Base-by-base conservation (phyloP, 2,888 invertebrate genomes). In the Sussaba pulchella region DNA sequence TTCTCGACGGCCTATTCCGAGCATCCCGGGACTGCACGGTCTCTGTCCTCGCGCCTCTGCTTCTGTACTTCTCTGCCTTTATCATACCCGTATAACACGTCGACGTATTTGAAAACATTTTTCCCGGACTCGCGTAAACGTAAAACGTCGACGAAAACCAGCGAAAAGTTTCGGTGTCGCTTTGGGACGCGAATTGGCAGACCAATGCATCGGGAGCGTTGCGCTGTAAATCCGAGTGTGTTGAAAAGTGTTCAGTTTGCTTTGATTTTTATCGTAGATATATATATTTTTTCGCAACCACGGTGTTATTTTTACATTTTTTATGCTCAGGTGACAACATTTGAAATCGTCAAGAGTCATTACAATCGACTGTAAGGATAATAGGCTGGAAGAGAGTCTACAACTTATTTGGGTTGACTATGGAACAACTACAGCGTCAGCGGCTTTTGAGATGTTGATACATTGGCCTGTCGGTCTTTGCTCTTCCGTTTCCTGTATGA, bases 81-180 rank as follows among this genome's bases (percentile, higher is more conserved):
- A 26, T 70, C 70, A 57, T 31, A 70, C 57, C 43, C 43, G 9
- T 41, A 24, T 14, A 54, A 41, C 57, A 39, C 84, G 86, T 71
- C 86, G 10, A 6, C 31, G 87, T 86, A 88, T 89, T 89, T 87
- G 86, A 88, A 90, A 91, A 89, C 88, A 90, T 90, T 31, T 88
- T 87, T 83, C 84, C 74, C 82, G 31, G 83, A 81, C 78, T 81
- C 82, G 82, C 84, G 83, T 84, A 84, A 88, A 85, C 84, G 85
- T 84, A 86, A 87, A 85, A 84, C 69, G 26, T 9, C 14, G 69
- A 43, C 47, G 52, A 74, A 6, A 52, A 66, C 66, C 31, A 50
- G 52, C 12, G 17, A 36, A 70, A 70, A 70, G 43, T 70, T 70
- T 70, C 57, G 31, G 43, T 70, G 70, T 70, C 57, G 57, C 57